phyloP scores from a whole-genome alignment of 2,888 invertebrate genomes.

The Trypoxylon attenuatum region DNA sequence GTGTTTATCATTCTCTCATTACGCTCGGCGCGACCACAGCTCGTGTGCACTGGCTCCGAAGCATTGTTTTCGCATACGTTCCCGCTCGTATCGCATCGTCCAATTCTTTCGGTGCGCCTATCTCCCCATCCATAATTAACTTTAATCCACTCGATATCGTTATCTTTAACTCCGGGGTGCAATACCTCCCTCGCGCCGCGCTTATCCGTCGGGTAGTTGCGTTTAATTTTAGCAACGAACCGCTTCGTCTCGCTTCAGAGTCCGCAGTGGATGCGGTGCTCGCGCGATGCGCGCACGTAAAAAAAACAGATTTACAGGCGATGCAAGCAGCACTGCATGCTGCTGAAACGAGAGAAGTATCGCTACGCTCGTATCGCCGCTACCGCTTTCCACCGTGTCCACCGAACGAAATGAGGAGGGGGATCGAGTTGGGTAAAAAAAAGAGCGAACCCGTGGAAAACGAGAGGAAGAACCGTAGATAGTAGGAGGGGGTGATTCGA shows the following conservation, averaged over 20 bases:
- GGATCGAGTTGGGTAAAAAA: neutral
- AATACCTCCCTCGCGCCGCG: neutral
- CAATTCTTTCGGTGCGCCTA: neutral
- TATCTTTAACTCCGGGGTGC: neutral
- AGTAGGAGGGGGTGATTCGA: conserved; percentile 23
- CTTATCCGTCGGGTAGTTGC: neutral
- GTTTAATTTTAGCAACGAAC: neutral
- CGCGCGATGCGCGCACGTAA: neutral
- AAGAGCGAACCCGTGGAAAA: neutral
- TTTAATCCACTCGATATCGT: neutral
- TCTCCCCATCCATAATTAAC: neutral
- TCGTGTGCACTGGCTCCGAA: conserved; percentile 12
- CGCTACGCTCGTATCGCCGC: neutral
- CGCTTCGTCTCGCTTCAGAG: neutral
- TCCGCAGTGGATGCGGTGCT: neutral
- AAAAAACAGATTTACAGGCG: conserved; percentile 5
- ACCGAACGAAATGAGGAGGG: too few relatives aligned
- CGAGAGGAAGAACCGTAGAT: too few relatives aligned
- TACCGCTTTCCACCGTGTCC: too few relatives aligned
- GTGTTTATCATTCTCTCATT: neutral
- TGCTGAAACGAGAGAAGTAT: neutral
- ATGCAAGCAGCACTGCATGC: neutral
- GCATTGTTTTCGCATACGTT: conserved; percentile 29
- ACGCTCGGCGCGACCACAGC: neutral
- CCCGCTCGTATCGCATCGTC: neutral